Conservation (phyloP, 2,888 invertebrate species). For the Cataglyphis cursor region DNA sequence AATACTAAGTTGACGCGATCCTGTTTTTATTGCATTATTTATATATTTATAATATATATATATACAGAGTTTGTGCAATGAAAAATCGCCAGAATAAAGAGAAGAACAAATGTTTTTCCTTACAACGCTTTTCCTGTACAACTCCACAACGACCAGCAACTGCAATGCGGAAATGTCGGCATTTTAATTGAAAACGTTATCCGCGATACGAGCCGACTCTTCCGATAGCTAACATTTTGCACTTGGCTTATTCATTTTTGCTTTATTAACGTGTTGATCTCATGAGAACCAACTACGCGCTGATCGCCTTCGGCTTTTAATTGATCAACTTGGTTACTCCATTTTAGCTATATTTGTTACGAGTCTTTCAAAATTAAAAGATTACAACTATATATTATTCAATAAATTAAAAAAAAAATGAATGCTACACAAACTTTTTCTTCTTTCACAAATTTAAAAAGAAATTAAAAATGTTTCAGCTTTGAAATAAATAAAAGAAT, state of each 20-base stretch:
- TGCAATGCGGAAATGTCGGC: constrained; percentile 80
- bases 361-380: neutral
- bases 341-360: neutral
- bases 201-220: constrained; percentile 47
- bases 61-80: neutral
- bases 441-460: neutral
- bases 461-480: neutral
- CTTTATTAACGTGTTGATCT: constrained; percentile 71
- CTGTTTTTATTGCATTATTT: constrained; percentile 20
- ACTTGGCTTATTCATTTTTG: constrained; percentile 68
- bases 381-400: neutral
- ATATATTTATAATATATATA: constrained; percentile 21
- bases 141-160: constrained; percentile 71
- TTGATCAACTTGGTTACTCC: constrained; percentile 32
- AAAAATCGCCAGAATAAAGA: neutral
- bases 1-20: neutral
- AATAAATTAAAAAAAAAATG: neutral
- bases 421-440: neutral
- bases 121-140: constrained; percentile 52
- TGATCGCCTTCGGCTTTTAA: constrained; percentile 63
- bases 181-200: constrained; percentile 81
- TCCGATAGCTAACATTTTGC: constrained; percentile 60
- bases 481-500: neutral
- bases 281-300: constrained; percentile 40
- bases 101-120: neutral